These are phyloP conservation scores for Stenotaenia linearis DNA, from an alignment of 2,888 invertebrate genomes.

Conservation along the genomic window DNA sequence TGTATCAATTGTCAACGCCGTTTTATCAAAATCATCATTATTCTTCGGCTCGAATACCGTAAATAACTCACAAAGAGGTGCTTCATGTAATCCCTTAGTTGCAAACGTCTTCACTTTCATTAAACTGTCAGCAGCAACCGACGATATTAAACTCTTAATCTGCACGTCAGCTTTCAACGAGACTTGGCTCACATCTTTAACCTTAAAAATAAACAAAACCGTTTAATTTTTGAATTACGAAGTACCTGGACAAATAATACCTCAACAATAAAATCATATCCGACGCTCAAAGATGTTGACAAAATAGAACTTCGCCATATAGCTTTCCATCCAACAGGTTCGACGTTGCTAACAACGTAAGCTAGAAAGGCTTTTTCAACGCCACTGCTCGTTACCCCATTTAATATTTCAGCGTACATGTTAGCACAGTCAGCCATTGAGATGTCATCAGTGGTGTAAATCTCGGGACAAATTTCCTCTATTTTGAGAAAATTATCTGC, in stretches of 20 bases:
- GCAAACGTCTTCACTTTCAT: constrained; percentile 30
- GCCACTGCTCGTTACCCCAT: constrained; percentile 18
- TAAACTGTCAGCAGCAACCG: constrained; percentile 3
- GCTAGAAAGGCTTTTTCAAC: constrained; percentile 33
- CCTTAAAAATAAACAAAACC: constrained; percentile 2
- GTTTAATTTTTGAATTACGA: background rate
- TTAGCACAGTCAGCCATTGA: background rate
- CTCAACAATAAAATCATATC: constrained; percentile 38
- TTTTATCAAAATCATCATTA: constrained; percentile 39
- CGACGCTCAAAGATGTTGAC: constrained; percentile 3
- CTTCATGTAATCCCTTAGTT: constrained; percentile 30
- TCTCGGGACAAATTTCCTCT: background rate
- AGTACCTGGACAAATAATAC: constrained; percentile 31
- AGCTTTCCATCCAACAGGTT: constrained; percentile 39
- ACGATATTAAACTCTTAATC: constrained; percentile 30
- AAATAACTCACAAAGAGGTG: constrained; percentile 39
- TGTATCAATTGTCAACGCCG: constrained; percentile 39
- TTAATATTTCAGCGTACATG: constrained; percentile 22
- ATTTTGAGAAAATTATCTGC: background rate
- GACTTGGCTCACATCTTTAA: constrained; percentile 36
- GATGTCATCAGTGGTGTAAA: background rate
- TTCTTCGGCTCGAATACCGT: constrained; percentile 38
- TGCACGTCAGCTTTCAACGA: constrained; percentile 36
- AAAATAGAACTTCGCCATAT: constrained; percentile 36
- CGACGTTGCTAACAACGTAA: constrained; percentile 36